These are phyloP conservation scores for Drosophila rubida DNA, from an alignment of 2,888 invertebrate genomes.

Conservation along the genomic window DNA sequence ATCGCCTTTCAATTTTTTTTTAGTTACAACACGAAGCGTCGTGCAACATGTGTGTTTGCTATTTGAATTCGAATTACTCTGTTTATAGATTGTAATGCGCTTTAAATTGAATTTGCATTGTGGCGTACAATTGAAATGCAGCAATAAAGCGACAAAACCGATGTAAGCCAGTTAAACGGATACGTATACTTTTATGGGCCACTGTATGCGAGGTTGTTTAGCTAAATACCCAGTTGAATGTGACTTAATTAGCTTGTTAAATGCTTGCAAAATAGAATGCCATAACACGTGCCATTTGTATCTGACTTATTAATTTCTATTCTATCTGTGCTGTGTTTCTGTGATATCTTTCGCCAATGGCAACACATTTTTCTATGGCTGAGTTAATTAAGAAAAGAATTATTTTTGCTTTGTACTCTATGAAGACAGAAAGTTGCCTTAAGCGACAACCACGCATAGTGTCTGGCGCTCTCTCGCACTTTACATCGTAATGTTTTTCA, in stretches of 20 bases:
- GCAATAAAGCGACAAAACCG: slow-evolving; percentile 27
- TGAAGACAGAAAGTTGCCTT: not conserved
- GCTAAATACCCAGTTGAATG: slow-evolving; percentile 19
- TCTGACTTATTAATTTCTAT: slow-evolving; percentile 1
- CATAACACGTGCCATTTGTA: not conserved
- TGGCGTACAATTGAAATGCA: slow-evolving; percentile 11
- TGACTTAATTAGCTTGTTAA: not conserved
- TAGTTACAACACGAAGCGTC: not conserved
- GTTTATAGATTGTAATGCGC: slow-evolving; percentile 49
- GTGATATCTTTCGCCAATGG: not conserved
- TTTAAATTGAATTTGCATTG: slow-evolving; percentile 52
- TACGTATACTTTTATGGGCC: slow-evolving; percentile 16
- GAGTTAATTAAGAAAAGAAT: not conserved
- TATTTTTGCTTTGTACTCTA: not conserved
- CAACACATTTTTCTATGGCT: not conserved
- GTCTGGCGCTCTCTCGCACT: not conserved
- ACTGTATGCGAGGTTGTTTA: slow-evolving; percentile 11
- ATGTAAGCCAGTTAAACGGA: slow-evolving; percentile 23
- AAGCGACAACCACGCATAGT: not conserved
- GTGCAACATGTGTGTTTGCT: slow-evolving; percentile 23
- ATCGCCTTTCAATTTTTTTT: not conserved
- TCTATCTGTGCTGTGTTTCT: not conserved
- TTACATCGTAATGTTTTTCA: no score
- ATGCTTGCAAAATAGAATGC: not conserved
- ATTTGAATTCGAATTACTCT: slow-evolving; percentile 37